Evolutionary conservation across 2,113 vertebrate species (phyloP).

Genomic region (Alligator sinensis): DNA sequence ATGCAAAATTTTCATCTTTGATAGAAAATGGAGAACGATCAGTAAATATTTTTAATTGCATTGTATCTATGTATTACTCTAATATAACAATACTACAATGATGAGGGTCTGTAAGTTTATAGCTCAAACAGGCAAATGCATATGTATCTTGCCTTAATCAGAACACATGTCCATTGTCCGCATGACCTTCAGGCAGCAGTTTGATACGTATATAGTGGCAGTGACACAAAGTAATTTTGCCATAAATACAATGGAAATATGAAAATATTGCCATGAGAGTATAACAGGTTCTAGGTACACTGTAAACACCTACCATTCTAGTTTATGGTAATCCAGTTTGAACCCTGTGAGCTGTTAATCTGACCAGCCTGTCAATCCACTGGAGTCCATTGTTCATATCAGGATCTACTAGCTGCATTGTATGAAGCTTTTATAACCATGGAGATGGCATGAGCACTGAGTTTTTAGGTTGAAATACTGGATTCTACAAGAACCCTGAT

Average conservation of each 20-base stretch:
- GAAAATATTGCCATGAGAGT: not conserved
- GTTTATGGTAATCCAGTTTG: not conserved
- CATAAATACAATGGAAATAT: not conserved
- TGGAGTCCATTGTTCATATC: not conserved
- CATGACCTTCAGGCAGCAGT: not conserved
- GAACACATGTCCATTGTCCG: not conserved
- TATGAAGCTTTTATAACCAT: accelerated
- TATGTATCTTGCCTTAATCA: not conserved
- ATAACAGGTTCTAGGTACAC: not conserved
- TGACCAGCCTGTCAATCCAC: not conserved
- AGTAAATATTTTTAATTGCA: not conserved
- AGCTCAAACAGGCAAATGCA: not conserved
- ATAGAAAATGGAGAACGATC: not conserved
- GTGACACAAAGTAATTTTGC: not conserved
- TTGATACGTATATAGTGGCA: not conserved
- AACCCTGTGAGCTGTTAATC: not conserved
- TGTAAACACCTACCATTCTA: not conserved
- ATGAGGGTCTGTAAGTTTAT: not conserved
- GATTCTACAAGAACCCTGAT: not conserved
- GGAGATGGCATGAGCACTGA: accelerated
- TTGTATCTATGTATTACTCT: not conserved
- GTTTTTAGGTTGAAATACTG: not conserved
- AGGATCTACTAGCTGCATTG: not conserved
- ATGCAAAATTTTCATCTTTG: not conserved
- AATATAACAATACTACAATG: not conserved